Base-by-base conservation (phyloP, 2,113 vertebrate genomes). In the Collichthys lucidus region DNA sequence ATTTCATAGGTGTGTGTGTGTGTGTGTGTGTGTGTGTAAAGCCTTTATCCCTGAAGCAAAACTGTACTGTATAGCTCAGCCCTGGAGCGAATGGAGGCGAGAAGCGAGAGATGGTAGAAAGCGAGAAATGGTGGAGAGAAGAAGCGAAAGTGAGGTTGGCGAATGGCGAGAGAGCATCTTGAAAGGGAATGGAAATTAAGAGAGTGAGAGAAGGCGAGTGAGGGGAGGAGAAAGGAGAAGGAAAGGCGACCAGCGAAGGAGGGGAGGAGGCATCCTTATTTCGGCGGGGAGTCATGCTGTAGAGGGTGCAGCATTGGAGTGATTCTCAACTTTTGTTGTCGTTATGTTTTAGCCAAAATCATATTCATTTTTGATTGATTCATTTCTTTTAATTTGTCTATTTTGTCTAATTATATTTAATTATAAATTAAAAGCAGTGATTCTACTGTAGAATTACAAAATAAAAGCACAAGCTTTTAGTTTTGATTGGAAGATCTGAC, bases 251-350 rank as follows among this genome's bases (percentile, higher is more conserved):
- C 15, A 72, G 69, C 14, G 62, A 49, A 49, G 56, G 79, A 72
- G 57, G 61, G 84, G 59, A 72, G 80, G 85, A 83, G 69, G 57
- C 20, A 5, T 81, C 69, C 22, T 77, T 44, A 47, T 59, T 20
- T 49, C 11, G 24, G 55, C 22, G 26, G 42, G 74, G 67, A 74
- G 85, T 74, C 89, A 91, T 88, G 88, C 84, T 84, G 82, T 79
- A 57, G 69, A 80, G 82, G 82, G 68, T 79, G 84, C 77, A 82
- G 82, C 79, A 61, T 92, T 90, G 92, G 90, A 91, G 77, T 67
- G 85, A 88, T 88, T 92, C 83, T 86, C 52, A 55, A 67, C 61
- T 76, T 65, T 57, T 65, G 49, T 44, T 55, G n/a, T 3, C 24
- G 20, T 17, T 46, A 8, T 29, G 26, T 75, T 64, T 11, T 52